phyloP scores from a whole-genome alignment of 2,888 invertebrate species.

The Melipona beecheii region DNA sequence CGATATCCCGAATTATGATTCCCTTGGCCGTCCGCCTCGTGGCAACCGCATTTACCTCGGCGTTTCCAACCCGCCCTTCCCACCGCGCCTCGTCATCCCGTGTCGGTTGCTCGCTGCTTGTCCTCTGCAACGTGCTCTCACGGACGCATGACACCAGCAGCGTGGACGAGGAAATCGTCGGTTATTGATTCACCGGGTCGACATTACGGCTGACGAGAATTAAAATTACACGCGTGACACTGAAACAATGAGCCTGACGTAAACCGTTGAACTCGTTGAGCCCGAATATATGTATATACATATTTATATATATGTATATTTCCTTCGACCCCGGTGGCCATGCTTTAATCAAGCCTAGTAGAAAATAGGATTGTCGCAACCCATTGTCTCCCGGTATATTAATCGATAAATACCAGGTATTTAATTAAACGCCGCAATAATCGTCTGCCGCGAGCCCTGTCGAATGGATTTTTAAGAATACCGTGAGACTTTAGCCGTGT shows the following conservation, averaged over 20 bases:
- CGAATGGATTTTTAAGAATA: neutral
- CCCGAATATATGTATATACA: too few species aligned
- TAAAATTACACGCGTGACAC: constrained; percentile 45
- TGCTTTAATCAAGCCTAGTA: constrained; percentile 43
- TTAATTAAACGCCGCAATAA: constrained; percentile 44
- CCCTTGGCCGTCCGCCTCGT: constrained; percentile 35
- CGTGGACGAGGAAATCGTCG: constrained; percentile 34
- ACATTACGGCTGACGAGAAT: constrained; percentile 45
- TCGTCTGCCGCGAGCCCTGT: neutral
- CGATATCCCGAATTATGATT: constrained; percentile 54
- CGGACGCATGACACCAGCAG: constrained; percentile 6
- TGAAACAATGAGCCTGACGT: constrained; percentile 24
- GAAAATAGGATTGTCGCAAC: constrained; percentile 43
- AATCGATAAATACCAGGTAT: constrained; percentile 48
- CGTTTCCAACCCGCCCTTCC: neutral
- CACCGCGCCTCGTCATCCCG: neutral
- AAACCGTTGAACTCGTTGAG: neutral
- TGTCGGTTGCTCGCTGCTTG: neutral
- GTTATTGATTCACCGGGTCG: constrained; percentile 56
- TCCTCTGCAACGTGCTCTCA: constrained; percentile 19
- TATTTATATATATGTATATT: neutral
- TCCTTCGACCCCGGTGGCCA: constrained; percentile 29
- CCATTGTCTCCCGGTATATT: constrained; percentile 44
- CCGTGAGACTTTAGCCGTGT: neutral
- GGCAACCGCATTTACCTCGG: constrained; percentile 39